phyloP scores from a whole-genome alignment of 2,797 vertebrate genomes.

The Syngnathus rostellatus region DNA sequence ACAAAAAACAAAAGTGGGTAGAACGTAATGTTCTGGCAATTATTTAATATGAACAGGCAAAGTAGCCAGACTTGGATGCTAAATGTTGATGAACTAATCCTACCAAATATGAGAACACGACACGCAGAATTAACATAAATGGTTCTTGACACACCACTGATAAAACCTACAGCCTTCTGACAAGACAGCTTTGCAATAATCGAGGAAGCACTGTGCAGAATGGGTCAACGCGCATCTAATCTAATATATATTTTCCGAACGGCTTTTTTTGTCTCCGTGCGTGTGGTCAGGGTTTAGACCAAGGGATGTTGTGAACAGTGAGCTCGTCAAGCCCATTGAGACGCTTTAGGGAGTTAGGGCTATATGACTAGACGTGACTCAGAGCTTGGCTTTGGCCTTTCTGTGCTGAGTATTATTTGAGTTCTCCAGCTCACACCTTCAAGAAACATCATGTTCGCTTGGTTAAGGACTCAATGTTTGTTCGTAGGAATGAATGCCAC shows the following conservation, averaged over 20 bases:
- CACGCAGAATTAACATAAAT: too few species aligned
- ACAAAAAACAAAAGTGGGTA: too few species aligned
- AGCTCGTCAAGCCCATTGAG: background rate
- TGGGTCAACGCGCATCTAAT: background rate
- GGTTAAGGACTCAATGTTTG: background rate
- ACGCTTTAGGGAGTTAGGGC: background rate
- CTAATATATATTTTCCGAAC: background rate
- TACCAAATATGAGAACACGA: too few species aligned
- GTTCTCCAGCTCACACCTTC: background rate
- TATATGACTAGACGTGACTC: background rate
- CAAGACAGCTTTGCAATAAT: too few species aligned
- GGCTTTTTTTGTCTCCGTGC: background rate
- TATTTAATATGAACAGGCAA: too few species aligned
- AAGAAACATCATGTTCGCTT: background rate
- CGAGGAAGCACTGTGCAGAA: too few species aligned
- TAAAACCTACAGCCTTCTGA: too few species aligned
- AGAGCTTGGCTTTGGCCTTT: background rate
- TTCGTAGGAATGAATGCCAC: background rate
- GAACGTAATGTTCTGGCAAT: too few species aligned
- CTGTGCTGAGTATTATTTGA: background rate
- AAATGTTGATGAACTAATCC: too few species aligned
- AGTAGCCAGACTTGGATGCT: too few species aligned
- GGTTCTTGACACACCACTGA: too few species aligned
- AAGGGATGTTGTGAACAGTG: background rate
- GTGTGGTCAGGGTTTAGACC: background rate